Evolutionary conservation across 2,797 vertebrate genomes (phyloP).

Genomic region (Streptopelia turtur): DNA sequence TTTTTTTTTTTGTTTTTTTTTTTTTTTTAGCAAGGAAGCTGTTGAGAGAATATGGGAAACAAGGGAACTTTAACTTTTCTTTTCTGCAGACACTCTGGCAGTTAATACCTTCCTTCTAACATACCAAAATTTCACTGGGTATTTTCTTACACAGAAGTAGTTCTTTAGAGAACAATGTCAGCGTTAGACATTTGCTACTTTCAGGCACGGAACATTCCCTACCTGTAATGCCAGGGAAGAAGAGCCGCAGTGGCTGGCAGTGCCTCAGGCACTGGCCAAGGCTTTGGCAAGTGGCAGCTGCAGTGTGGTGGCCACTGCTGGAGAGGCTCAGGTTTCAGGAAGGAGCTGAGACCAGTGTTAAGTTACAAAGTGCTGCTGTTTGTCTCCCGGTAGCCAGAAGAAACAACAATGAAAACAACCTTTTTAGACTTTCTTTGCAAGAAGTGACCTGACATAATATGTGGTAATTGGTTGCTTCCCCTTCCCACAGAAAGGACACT

Average conservation of each 20-base stretch:
- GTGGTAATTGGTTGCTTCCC: not conserved
- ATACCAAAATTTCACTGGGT: not conserved
- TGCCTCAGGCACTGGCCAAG: not conserved
- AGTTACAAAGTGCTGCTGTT: not conserved
- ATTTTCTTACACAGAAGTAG: conserved; percentile 19
- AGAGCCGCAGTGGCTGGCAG: not conserved
- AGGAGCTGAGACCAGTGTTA: not conserved
- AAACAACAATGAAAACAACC: not conserved
- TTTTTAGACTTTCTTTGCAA: not conserved
- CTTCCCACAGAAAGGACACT: not conserved
- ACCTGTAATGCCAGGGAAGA: not conserved
- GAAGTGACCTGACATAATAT: not conserved
- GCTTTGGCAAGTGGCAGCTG: not conserved
- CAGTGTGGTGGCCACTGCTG: not conserved
- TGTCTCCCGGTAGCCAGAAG: not conserved
- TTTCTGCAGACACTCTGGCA: not conserved
- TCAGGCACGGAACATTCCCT: not conserved
- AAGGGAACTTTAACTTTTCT: not conserved
- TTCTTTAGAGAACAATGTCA: not conserved
- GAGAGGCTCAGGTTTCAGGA: not conserved
- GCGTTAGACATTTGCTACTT: fast-evolving
- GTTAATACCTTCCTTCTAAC: conserved; percentile 14
- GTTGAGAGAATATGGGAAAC: conserved; percentile 3
- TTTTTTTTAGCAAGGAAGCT: not conserved
- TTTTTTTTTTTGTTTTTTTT: not conserved